Conservation (phyloP, 2,113 vertebrate species). For the Gymnocephalus cernua region DNA sequence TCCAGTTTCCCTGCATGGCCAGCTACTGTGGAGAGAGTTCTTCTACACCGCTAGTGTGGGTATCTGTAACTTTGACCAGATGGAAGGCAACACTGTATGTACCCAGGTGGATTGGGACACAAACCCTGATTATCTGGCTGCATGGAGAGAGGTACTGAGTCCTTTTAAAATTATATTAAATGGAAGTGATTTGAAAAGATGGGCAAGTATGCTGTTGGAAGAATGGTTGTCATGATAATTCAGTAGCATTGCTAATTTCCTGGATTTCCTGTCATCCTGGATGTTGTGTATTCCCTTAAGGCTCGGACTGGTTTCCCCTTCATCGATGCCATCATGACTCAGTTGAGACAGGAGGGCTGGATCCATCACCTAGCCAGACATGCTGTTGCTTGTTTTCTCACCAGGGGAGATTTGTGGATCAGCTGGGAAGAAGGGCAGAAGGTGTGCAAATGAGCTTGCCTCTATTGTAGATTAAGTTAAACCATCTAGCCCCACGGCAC, state of each 20-base stretch:
- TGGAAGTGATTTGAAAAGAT: background rate
- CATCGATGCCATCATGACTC: slow-evolving; percentile 84
- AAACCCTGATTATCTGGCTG: slow-evolving; percentile 61
- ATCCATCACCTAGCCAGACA: slow-evolving; percentile 85
- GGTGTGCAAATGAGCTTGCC: slow-evolving; percentile 52
- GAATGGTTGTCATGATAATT: background rate
- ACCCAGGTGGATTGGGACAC: slow-evolving; percentile 64
- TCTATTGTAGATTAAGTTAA: background rate
- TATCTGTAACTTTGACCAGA: slow-evolving; percentile 82
- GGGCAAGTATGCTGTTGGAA: background rate
- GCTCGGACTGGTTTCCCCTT: slow-evolving; percentile 80
- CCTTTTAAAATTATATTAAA: background rate
- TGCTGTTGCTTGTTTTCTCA: slow-evolving; percentile 83
- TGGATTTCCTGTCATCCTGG: background rate
- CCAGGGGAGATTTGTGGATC: slow-evolving; percentile 81
- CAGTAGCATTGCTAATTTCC: background rate
- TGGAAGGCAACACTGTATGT: slow-evolving; percentile 80
- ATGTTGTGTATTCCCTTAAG: slow-evolving; percentile 39
- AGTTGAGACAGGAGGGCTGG: slow-evolving; percentile 83
- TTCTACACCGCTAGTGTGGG: slow-evolving; percentile 81
- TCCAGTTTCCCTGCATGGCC: slow-evolving; percentile 84
- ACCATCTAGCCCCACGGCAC: background rate
- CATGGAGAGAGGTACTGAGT: slow-evolving; percentile 79
- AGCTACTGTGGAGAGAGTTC: slow-evolving; percentile 87
- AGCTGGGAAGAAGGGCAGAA: slow-evolving; percentile 84